phyloP scores from a whole-genome alignment of 2,888 invertebrate species.

The Allacma fusca region DNA sequence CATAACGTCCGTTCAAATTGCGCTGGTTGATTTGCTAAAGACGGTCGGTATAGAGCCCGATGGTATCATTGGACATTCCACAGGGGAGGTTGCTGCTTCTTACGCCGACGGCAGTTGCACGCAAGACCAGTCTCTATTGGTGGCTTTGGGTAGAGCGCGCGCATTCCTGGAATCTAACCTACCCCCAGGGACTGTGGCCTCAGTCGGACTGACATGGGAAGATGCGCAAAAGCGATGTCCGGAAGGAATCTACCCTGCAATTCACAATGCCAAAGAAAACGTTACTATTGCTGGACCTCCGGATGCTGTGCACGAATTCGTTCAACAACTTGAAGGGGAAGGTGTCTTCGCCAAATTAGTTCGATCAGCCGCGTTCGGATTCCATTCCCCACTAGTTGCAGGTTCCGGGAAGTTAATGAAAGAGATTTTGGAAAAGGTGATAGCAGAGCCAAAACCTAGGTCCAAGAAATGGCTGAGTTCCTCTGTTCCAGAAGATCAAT shows the following conservation, averaged over 20 bases:
- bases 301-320: conserved; percentile 73
- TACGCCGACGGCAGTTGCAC: conserved; percentile 96
- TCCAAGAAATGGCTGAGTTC: conserved; percentile 68
- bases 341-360: conserved; percentile 84
- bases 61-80: conserved; percentile 95
- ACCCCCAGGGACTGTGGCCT: conserved; percentile 83
- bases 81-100: conserved; percentile 92
- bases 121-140: conserved; percentile 89
- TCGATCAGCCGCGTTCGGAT: conserved; percentile 85
- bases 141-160: conserved; percentile 74
- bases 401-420: conserved; percentile 82
- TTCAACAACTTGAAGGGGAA: conserved; percentile 74
- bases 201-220: conserved; percentile 86
- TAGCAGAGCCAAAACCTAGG: conserved; percentile 67
- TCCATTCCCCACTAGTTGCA: conserved; percentile 90
- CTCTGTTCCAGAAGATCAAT: conserved; percentile 67
- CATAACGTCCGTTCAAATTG: conserved; percentile 86
- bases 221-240: conserved; percentile 75
- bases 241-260: conserved; percentile 88
- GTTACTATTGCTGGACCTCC: conserved; percentile 92
- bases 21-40: conserved; percentile 84
- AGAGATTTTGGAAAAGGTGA: conserved; percentile 74
- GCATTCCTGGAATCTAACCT: conserved; percentile 75
- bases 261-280: conserved; percentile 92
- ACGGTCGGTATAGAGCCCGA: conserved; percentile 82